phyloP scores from a whole-genome alignment of 2,797 vertebrate genomes.

The Gymnothorax javanicus region DNA sequence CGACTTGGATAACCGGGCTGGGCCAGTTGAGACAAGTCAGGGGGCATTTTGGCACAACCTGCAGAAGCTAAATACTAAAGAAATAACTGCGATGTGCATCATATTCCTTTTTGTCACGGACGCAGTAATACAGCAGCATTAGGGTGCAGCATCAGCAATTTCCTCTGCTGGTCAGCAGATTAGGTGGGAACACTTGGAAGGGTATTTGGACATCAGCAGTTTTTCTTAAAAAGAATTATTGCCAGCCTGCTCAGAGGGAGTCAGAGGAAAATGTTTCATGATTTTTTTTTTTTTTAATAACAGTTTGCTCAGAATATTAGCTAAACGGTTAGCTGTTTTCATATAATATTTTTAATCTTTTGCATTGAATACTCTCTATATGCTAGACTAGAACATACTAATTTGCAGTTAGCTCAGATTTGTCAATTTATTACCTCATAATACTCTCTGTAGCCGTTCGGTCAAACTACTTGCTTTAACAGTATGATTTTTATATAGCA shows the following conservation, averaged over 20 bases:
- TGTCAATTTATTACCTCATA: neutral
- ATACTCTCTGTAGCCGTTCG: neutral
- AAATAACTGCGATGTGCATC: neutral
- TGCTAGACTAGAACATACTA: neutral
- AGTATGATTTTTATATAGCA: too few species aligned
- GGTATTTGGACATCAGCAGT: too few species aligned
- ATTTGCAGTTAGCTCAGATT: neutral
- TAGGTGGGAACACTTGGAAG: neutral
- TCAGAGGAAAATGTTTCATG: neutral
- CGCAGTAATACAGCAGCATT: too few species aligned
- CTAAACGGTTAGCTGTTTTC: too few species aligned
- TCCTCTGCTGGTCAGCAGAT: neutral
- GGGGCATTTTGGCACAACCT: slow-evolving; percentile 16
- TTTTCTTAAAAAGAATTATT: too few species aligned
- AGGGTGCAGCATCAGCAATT: neutral
- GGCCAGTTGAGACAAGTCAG: slow-evolving; percentile 5
- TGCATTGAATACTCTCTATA: too few species aligned
- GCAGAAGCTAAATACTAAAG: too few species aligned
- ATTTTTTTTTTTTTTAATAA: too few species aligned
- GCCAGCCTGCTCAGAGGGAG: neutral
- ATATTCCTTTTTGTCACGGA: neutral
- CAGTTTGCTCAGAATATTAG: too few species aligned
- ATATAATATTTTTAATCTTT: too few species aligned
- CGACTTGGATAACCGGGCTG: neutral
- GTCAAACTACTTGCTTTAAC: too few species aligned